Evolutionary conservation across 2,797 vertebrate genomes (phyloP), one percentile per base, ranked within the genome.

Genomic region (Gallirallus australis): DNA sequence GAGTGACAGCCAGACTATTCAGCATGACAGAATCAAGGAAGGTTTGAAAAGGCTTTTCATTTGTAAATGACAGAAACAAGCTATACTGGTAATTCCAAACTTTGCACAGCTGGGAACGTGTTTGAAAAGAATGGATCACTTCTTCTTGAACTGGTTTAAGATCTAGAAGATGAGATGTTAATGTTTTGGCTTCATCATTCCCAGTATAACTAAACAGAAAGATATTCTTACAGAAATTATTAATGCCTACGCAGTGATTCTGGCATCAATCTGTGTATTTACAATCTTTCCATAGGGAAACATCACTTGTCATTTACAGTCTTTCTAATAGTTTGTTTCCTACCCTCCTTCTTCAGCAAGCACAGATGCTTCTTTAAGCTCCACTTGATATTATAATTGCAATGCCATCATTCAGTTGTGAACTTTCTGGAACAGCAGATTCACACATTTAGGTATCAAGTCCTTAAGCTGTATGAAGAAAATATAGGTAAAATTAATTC

Each of bases 21-120:
- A 90, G 70, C 42, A n/a, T 66, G 89, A 92, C 85, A 93, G 82
- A 88, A 84, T 16, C 2, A 2, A 86, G 35, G 18, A 78, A 87
- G 31, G n/a, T 88, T 88, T 92, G 82, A 80, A 93, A 95, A 87
- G 24, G 15, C 5, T 85, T 90, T 94, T 89, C 28, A 39, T 88
- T 88, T 88, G 37, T 82, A 91, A 89, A 72, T 56, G 72, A 94
- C 72, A 93, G 87, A 88, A 91, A 79, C 72, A 90, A 91, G 48
- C 40, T 15, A 50, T 79, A 60, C 28, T 37, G 56, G 66, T 54
- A 96, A 88, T 78, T 81, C 14, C 59, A 78, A 60, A 82, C 6
- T 83, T 92, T 88, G 50, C 23, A 30, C 20, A 21, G 54, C 53
- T 69, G 61, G 33, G 24, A 75, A 17, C 8, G 21, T 39, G 39